phyloP scores from a whole-genome alignment of 1,140 invertebrate genomes.

The Drosophila nebulosa region DNA sequence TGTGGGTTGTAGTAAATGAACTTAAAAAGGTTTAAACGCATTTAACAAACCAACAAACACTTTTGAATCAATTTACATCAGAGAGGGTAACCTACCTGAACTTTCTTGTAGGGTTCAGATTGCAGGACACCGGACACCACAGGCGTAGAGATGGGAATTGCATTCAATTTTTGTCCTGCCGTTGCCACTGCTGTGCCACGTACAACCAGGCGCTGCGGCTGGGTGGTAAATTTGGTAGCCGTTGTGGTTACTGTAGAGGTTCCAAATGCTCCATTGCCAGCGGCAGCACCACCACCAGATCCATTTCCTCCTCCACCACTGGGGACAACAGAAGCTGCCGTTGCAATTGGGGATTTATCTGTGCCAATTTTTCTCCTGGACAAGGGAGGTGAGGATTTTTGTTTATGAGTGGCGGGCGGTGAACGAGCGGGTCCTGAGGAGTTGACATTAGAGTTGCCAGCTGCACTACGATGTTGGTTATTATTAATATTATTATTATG shows the following conservation, averaged over 20 bases:
- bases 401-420: background rate
- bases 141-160: conserved; percentile 28
- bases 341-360: conserved; percentile 13
- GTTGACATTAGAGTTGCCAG: background rate
- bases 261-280: conserved; percentile 1
- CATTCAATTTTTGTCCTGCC: background rate
- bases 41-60: background rate
- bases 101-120: conserved; percentile 67
- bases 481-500: background rate
- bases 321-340: background rate
- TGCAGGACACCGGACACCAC: conserved; percentile 52
- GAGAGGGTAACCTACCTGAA: conserved; percentile 46
- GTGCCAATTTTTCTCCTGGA: background rate
- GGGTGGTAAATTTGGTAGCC: conserved; percentile 17
- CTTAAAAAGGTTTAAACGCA: background rate
- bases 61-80: background rate
- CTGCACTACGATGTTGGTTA: background rate
- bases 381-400: background rate
- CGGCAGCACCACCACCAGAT: conserved; percentile 2
- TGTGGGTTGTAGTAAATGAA: too few species aligned
- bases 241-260: conserved; percentile 1
- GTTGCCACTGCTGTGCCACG: background rate
- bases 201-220: conserved; percentile 15
- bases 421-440: background rate
- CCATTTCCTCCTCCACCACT: background rate